These are phyloP conservation scores for Solea solea DNA, from an alignment of 2,113 vertebrate species.

Conservation along the genomic window DNA sequence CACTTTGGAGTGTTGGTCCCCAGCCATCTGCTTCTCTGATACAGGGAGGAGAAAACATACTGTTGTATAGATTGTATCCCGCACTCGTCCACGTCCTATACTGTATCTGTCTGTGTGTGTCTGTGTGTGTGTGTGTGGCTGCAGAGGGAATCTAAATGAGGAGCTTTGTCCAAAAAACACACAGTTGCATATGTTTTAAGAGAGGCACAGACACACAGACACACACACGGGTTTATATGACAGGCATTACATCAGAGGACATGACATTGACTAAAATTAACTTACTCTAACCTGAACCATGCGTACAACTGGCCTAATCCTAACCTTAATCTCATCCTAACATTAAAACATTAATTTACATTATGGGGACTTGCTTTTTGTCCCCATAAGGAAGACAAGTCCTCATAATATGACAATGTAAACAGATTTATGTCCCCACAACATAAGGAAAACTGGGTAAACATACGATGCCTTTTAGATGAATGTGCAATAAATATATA, in stretches of 20 bases:
- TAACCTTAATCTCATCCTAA: no score
- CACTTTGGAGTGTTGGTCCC: slow-evolving; percentile 70
- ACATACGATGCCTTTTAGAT: not conserved
- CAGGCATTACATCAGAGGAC: no score
- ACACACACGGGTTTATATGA: no score
- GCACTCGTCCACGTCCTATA: slow-evolving; percentile 17
- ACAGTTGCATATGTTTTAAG: slow-evolving; percentile 17
- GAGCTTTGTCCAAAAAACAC: slow-evolving; percentile 23
- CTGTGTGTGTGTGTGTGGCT: not conserved
- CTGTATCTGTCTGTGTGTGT: not conserved
- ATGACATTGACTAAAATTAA: no score
- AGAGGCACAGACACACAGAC: not conserved
- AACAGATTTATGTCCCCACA: no score
- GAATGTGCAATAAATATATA: not conserved
- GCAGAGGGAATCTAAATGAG: slow-evolving; percentile 44
- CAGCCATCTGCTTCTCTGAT: slow-evolving; percentile 74
- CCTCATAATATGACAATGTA: no score
- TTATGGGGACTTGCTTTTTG: no score
- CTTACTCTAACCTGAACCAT: not conserved
- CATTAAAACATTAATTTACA: no score
- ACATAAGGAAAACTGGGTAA: no score
- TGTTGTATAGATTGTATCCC: slow-evolving; percentile 36
- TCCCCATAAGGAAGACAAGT: no score
- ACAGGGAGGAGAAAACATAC: slow-evolving; percentile 45
- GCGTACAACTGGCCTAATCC: no score